These are phyloP conservation scores for Erpornis zantholeuca DNA, from an alignment of 2,113 vertebrate genomes.

Conservation along the genomic window DNA sequence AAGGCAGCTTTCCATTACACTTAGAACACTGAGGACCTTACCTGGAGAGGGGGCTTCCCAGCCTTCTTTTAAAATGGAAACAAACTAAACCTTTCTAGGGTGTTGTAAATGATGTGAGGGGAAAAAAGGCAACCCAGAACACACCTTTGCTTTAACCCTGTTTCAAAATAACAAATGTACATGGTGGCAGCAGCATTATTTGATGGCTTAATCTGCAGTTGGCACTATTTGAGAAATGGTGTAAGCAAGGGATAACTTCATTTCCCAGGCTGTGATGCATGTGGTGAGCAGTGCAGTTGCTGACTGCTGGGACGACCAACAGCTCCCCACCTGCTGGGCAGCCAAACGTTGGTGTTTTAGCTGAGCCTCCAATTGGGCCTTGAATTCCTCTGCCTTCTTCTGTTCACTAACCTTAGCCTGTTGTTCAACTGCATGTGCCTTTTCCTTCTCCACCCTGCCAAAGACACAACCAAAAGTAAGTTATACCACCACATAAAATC, in stretches of 20 bases:
- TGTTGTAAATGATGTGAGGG: rapidly evolving
- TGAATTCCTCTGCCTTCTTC: constrained; percentile 84
- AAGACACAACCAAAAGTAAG: constrained; percentile 44
- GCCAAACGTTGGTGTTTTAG: constrained; percentile 87
- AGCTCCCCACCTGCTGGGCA: constrained; percentile 83
- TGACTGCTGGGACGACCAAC: constrained; percentile 59
- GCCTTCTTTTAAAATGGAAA: neutral
- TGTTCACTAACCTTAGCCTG: constrained; percentile 87
- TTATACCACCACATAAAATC: neutral
- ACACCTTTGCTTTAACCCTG: neutral
- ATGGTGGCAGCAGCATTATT: neutral
- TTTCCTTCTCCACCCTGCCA: constrained; percentile 94
- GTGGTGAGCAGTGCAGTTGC: neutral
- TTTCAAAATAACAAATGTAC: neutral
- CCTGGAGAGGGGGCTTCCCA: neutral
- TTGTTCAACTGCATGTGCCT: constrained; percentile 88
- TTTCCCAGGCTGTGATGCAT: neutral
- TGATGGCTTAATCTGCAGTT: neutral
- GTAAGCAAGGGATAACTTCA: neutral
- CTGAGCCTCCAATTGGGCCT: constrained; percentile 86
- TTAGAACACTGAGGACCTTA: neutral
- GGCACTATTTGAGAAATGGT: neutral
- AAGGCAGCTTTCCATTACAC: neutral
- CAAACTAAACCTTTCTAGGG: neutral
- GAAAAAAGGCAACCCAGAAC: neutral